A percentile compares a stretch with the other conserved stretches of the same genome.
phyloP scores from a whole-genome alignment of 2,888 invertebrate genomes.

The Ophonus ardosiacus region DNA sequence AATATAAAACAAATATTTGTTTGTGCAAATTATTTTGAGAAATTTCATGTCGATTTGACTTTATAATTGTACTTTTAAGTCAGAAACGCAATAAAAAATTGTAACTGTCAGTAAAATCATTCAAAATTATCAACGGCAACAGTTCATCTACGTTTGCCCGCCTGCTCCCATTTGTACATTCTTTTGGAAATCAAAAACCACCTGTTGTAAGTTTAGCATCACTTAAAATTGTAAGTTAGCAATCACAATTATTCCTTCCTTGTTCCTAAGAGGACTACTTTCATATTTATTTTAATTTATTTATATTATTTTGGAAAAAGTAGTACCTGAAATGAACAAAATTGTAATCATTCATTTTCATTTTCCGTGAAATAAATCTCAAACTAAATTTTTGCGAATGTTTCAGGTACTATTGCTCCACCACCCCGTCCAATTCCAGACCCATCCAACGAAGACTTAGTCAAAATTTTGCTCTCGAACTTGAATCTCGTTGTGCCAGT shows the following conservation, averaged over 20 bases:
- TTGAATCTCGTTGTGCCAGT: constrained; percentile 96
- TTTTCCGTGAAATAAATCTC: constrained; percentile 3
- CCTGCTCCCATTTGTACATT: too few species aligned
- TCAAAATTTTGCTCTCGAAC: constrained; percentile 92
- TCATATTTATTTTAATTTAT: background rate
- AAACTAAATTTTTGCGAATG: constrained; percentile 72
- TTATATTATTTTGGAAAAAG: constrained; percentile 34
- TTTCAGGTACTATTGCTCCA: constrained; percentile 97
- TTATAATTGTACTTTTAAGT: too few species aligned
- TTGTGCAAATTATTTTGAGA: too few species aligned
- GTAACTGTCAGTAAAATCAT: too few species aligned
- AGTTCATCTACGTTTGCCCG: too few species aligned
- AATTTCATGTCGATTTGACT: too few species aligned
- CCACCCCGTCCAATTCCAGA: constrained; percentile 91
- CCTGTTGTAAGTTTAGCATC: too few species aligned
- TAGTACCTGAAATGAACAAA: constrained; percentile 48
- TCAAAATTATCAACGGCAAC: too few species aligned
- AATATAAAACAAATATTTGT: too few species aligned
- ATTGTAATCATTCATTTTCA: constrained; percentile 2
- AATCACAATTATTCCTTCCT: background rate
- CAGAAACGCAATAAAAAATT: too few species aligned
- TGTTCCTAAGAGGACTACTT: background rate
- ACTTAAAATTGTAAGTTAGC: too few species aligned
- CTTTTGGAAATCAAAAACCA: too few species aligned
- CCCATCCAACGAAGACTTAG: constrained; percentile 87